Base-by-base conservation (phyloP, 2,797 vertebrate species). In the Pteronotus mesoamericanus region DNA sequence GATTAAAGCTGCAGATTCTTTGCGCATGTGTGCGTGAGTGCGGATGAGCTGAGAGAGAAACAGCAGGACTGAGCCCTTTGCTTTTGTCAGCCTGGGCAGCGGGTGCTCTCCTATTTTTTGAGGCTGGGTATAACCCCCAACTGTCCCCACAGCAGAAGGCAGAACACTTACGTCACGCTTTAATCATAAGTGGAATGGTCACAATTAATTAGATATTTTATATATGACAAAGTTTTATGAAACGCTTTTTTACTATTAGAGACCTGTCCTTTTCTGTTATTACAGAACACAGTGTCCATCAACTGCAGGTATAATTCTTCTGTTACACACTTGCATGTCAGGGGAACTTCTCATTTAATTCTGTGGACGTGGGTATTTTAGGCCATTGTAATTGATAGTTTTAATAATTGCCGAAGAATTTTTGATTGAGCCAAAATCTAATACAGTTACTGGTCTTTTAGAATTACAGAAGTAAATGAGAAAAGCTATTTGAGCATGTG, bases 181-280 rank as follows among this genome's bases (percentile, higher is more conserved):
- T 97, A 96, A 34, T 93, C 94, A 90, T 97, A 98, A 97, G 96
- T 97, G 88, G 98, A 98, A 97, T 97, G 96, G 98, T 98, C 97
- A 94, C 95, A 98, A 97, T 98, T 98, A 98, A 98, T 98, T 97
- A 98, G 98, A 98, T 98, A 99, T 98, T 99, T 99, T 99, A 98
- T 99, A 98, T 98, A 98, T 97, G 97, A 91, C 95, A 98, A 98
- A 99, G 97, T 98, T 98, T 98, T 98, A 98, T 98, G 98, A 98
- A 98, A 98, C 96, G 98, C 95, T 97, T 98, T 98, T 98, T 96
- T 98, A 98, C 97, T 98, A 79, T 97, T 97, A 98, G 97, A 95
- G 97, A 86, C 98, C 96, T 97, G 92, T 98, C 97, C 96, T 96
- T 96, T 98, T 97, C 96, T 97, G 93, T 93, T 97, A 83, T 53